Base-by-base conservation (phyloP, 2,888 invertebrate genomes). In the Syrista parreyssii region DNA sequence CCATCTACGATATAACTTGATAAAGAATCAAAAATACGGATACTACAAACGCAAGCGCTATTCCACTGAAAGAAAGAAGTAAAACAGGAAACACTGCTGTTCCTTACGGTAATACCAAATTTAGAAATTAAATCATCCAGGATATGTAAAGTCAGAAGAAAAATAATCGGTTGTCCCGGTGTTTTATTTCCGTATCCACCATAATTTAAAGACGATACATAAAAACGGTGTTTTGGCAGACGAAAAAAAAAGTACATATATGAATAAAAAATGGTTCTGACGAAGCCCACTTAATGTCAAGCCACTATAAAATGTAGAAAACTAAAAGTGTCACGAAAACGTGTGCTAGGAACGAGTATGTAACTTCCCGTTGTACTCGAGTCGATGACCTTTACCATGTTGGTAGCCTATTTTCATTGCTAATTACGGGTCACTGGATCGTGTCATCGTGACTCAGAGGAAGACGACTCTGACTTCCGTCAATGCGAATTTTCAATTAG, bases 381-480 rank as follows among this genome's bases (percentile, higher is more conserved):
- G 55, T 55, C 55, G 55, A 55, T 55, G 23, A 55, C 55, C 55
- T 55, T 55, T 55, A 15, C 55, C 23, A 55, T 23, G 9, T 55
- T 23, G 55, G 55, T 23, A 55, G 55, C 55, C 23, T 15, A 55
- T 23, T 55, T 55, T 55, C 55, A 55, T 55, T 55, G 55, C 55
- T 55, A 55, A 55, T 55, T 55, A 55, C 23, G 55, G 55, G 55
- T 71, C 71, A 71, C 31, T 71, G 71, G 71, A 32, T 71, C 71
- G 12, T 71, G 71, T 30, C 71, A 32, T 71, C 71, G 11, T 71
- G 71, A 30, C 33, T 71, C 30, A 30, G 23, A 71, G 71, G 33
- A 71, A 12, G 23, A 23, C 33, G 11, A 31, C 12, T 71, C 30
- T 6, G 11, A 71, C 30, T 30, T 55, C 6, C 9, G 23, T 55